Evolutionary conservation across 2,113 vertebrate species (phyloP).

Genomic region (Corapipo altera): DNA sequence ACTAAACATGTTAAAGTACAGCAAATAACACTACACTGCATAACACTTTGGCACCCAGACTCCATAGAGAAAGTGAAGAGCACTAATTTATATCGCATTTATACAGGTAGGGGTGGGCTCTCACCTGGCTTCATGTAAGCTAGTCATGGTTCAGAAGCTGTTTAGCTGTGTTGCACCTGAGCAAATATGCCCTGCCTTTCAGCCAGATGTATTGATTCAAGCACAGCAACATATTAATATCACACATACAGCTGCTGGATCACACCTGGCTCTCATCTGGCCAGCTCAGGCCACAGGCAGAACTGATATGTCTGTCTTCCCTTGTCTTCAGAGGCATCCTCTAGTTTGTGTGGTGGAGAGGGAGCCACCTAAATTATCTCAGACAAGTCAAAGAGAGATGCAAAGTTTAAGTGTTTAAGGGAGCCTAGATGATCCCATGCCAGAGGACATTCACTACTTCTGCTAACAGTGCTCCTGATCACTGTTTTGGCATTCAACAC

Average conservation of each 20-base stretch:
- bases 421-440: neutral
- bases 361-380: neutral
- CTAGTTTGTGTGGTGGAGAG: neutral
- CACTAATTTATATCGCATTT: neutral
- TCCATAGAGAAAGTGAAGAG: neutral
- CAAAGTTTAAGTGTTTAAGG: neutral
- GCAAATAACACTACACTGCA: rapidly evolving
- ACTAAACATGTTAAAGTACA: neutral
- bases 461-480: neutral
- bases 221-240: neutral
- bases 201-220: neutral
- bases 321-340: neutral
- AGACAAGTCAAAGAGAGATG: neutral
- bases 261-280: neutral
- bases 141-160: neutral
- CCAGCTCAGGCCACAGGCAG: neutral
- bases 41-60: neutral
- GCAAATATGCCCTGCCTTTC: neutral
- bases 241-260: neutral
- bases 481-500: neutral
- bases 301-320: neutral
- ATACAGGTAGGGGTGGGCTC: neutral
- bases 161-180: neutral
- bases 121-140: neutral
- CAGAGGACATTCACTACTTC: neutral